Percentiles rank a stretch among this genome's conserved stretches.
Evolutionary conservation across 1,140 invertebrate species (phyloP).

Genomic region (Cotesia vestalis): DNA sequence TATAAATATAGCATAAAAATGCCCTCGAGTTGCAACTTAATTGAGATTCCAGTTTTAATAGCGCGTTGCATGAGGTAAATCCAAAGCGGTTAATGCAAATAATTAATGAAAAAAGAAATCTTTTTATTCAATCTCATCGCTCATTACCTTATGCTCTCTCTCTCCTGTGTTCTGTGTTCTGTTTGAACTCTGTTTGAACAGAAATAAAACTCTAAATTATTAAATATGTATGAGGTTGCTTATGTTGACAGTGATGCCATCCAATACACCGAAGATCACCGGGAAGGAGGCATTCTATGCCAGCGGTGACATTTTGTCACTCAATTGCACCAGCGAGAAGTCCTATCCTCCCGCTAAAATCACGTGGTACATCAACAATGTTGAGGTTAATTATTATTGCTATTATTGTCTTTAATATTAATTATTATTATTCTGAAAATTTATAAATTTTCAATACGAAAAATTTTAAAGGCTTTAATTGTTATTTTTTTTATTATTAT

Average conservation of each 20-base stretch:
- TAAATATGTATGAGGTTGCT: constrained; percentile 13
- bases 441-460: background rate
- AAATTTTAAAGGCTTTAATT: background rate
- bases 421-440: background rate
- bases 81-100: constrained; percentile 25
- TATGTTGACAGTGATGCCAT: constrained; percentile 72
- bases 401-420: constrained; percentile 17
- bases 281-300: constrained; percentile 81
- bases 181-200: constrained; percentile 1
- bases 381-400: constrained; percentile 70
- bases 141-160: too few species aligned
- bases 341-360: constrained; percentile 80
- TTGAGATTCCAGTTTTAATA: constrained; percentile 30
- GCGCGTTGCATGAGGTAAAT: constrained; percentile 27
- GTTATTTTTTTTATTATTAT: too few species aligned
- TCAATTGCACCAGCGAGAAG: constrained; percentile 85
- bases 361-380: constrained; percentile 84
- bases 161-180: background rate
- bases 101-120: constrained; percentile 24
- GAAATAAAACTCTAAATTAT: constrained; percentile 2
- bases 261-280: constrained; percentile 80
- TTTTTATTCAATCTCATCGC: background rate
- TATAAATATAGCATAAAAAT: constrained; percentile 23
- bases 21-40: constrained; percentile 26
- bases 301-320: constrained; percentile 79